Evolutionary conservation across 2,113 vertebrate species (phyloP).

Genomic region (Melanerpes aurifrons): DNA sequence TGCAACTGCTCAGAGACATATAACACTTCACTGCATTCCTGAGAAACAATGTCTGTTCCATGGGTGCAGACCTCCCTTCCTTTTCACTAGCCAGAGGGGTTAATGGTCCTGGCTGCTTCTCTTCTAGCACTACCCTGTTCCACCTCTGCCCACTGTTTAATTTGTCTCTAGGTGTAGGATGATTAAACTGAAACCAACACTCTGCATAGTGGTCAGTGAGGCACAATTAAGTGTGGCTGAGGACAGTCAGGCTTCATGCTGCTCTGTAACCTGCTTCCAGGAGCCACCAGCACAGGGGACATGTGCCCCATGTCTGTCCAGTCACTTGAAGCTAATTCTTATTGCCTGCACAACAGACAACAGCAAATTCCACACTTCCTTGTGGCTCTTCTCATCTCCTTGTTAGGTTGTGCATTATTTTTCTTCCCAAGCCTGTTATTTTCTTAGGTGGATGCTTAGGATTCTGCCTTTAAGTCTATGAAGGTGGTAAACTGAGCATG

Average conservation of each 20-base stretch:
- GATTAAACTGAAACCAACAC: not conserved
- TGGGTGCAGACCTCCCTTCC: not conserved
- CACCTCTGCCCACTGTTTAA: not conserved
- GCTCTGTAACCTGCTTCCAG: rapidly evolving
- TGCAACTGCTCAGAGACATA: not conserved
- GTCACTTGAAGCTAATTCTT: not conserved
- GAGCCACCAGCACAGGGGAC: not conserved
- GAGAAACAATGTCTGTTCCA: not conserved
- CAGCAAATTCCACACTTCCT: not conserved
- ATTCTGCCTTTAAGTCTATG: not conserved
- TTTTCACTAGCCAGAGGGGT: not conserved
- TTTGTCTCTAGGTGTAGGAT: not conserved
- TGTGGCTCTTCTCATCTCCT: not conserved
- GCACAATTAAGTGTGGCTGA: not conserved
- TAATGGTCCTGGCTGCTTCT: not conserved
- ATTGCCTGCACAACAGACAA: not conserved
- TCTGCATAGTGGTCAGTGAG: not conserved
- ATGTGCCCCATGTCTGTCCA: rapidly evolving
- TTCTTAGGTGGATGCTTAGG: not conserved
- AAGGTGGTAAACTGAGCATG: not conserved
- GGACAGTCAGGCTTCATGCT: not conserved
- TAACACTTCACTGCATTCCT: not conserved
- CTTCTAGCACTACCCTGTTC: not conserved
- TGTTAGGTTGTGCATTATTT: not conserved
- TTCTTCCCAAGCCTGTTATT: not conserved